Conservation (phyloP, 2,113 vertebrate species). For the Halichoerus grypus region DNA sequence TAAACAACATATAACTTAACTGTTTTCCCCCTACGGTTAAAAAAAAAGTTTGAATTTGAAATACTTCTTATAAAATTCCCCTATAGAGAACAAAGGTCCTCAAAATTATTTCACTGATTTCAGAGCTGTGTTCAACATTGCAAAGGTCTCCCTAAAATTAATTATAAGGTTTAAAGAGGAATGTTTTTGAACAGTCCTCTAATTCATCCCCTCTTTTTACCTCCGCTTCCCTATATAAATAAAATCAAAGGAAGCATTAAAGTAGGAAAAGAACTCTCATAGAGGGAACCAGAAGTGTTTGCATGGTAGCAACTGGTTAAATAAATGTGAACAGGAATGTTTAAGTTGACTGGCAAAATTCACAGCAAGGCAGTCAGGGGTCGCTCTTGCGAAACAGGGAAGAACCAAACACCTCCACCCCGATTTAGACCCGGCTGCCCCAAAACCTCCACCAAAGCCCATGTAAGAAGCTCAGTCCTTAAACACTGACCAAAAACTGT, state of each 20-base stretch:
- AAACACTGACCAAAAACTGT: background rate
- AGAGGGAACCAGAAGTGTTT: background rate
- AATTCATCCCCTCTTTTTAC: background rate
- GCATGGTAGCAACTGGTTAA: background rate
- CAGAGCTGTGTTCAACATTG: background rate
- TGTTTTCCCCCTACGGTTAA: background rate
- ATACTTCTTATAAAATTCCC: background rate
- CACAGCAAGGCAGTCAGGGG: background rate
- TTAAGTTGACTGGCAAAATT: background rate
- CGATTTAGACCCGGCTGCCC: background rate
- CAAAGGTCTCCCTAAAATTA: background rate
- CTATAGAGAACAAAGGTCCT: background rate
- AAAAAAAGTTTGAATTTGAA: constrained; percentile 6
- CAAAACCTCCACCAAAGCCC: background rate
- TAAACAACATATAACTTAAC: background rate
- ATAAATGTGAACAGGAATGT: background rate
- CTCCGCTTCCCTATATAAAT: background rate
- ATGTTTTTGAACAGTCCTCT: background rate
- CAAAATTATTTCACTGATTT: constrained; percentile 21
- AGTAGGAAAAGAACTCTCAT: background rate
- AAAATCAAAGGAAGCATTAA: constrained; percentile 35
- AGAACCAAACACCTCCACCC: background rate
- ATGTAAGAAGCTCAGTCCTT: background rate
- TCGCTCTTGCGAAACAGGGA: background rate
- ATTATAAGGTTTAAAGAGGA: background rate